Base-by-base conservation (phyloP, 2,888 invertebrate genomes). In the Bursaphelenchus okinawaensis region DNA sequence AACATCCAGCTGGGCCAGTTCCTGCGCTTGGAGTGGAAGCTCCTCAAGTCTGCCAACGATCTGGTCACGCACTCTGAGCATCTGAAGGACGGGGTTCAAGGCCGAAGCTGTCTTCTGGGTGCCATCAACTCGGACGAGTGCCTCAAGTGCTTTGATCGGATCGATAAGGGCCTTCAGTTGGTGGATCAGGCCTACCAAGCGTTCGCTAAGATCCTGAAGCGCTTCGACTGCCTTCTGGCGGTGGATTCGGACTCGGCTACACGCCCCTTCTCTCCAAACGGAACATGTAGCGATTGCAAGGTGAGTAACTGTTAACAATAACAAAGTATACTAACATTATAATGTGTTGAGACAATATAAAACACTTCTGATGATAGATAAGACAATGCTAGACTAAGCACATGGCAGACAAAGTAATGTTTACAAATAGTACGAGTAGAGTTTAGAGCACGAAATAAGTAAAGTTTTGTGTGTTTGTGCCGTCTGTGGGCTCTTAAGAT, bases 241-340 rank as follows among this genome's bases (percentile, higher is more conserved):
- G 68, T 75, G 9, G 76, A 80, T 62, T 75, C 77, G 20, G 70
- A 75, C 19, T 69, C 76, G 58, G 79, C 81, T 24, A 81, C 81
- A 31, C 67, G 81, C 63, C 81, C 81, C 26, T 81, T 81, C 66
- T 80, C 80, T 19, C 81, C 81, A 26, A 81, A 81, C 65, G 79
- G 77, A 7, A 79, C 81, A 9, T 81, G 81, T 65, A 61, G 68
- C 24, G 74, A 77, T 59, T 81, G 81, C 73, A 76, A 76, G 69
- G 81, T 81, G 52, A 40, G 73, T 72, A n/a, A n/a, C n/a, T n/a
- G n/a, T 28, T 64, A 24, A 27, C 40, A 26, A 52, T 19, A 16
- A 16, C 19, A 16, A 40, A 16, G 19, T 12, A 16, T 40, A 19
- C 12, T 12, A 40, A 16, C 50, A 16, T 12, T 40, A 40, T 40